Base-by-base conservation (phyloP, 2,797 vertebrate genomes). In the Paratrypauchen microcephalus region DNA sequence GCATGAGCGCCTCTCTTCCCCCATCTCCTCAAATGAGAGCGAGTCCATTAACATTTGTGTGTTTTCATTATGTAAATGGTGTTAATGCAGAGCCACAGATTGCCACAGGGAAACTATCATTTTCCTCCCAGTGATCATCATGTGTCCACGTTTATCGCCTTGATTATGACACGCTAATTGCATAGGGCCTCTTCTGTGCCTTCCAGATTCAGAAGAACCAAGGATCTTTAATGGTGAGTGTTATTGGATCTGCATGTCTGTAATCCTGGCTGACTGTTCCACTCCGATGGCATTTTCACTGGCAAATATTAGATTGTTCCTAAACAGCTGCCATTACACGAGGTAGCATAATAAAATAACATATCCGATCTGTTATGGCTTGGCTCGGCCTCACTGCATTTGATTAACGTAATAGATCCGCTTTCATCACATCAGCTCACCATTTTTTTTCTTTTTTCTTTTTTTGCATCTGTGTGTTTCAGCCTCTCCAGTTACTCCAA, bases 11-110 rank as follows among this genome's bases (percentile, higher is more conserved):
- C 93, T 95, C 93, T 96, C 95, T 96, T 96, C 95, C 92, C 95
- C 93, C 95, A 94, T 90, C 95, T 93, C 91, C 94, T 93, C 96
- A 98, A 98, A 98, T 97, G 96, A 96, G 95, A 95, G 94, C 92
- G 89, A 94, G 96, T 92, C 96, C 96, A 97, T 99, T 99, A 98
- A 96, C 96, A 96, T 95, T 97, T 98, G 96, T 97, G 96, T 97
- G 96, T 98, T 99, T 98, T 99, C 97, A 99, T 98, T 99, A 98
- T 99, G 97, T 97, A 98, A 99, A 99, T 97, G 96, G 95, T 95
- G 95, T 96, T 97, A 98, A 96, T 95, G 95, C 95, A 95, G 95
- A 95, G 95, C 95, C 95, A 95, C 95, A 97, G 95, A 97, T 96
- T 97, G 97, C 97, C 96, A 98, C 94, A 94, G 98, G 96, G 96